Evolutionary conservation across 2,888 invertebrate genomes (phyloP).

Genomic region (Belgica antarctica): DNA sequence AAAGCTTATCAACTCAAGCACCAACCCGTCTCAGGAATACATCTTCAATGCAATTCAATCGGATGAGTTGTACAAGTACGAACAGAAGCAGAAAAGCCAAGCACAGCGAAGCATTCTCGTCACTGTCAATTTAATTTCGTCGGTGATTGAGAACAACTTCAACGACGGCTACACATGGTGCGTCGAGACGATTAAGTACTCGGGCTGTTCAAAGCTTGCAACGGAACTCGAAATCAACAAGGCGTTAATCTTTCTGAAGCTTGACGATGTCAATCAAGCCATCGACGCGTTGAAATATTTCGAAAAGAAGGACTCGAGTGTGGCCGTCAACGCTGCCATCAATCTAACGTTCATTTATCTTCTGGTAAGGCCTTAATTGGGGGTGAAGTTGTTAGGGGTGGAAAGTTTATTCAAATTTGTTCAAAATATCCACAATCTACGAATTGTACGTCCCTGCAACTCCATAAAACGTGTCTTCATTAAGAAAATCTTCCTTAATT

Average conservation of each 20-base stretch:
- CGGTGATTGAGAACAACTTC: constrained; percentile 71
- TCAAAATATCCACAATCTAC: no score
- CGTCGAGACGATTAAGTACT: constrained; percentile 87
- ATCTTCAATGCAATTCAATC: constrained; percentile 72
- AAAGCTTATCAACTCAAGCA: constrained; percentile 55
- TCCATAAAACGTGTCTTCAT: no score
- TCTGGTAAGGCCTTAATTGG: constrained; percentile 60
- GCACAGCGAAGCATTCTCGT: constrained; percentile 81
- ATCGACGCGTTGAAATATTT: constrained; percentile 81
- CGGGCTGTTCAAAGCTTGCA: constrained; percentile 77
- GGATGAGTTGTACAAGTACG: constrained; percentile 72
- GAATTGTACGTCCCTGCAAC: no score
- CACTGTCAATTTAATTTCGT: constrained; percentile 85
- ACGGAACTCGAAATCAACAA: constrained; percentile 89
- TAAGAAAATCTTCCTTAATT: no score
- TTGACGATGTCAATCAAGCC: constrained; percentile 75
- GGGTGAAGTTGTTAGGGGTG: no score
- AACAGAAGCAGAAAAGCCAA: constrained; percentile 67
- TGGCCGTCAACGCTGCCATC: constrained; percentile 78
- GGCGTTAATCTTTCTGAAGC: constrained; percentile 78
- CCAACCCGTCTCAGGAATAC: constrained; percentile 45
- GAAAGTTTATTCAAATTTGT: no score
- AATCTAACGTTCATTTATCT: constrained; percentile 83
- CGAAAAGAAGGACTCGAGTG: constrained; percentile 77
- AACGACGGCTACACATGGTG: constrained; percentile 80